These are phyloP conservation scores for Cephus sareptanus DNA, from an alignment of 2,888 invertebrate genomes.

Conservation along the genomic window DNA sequence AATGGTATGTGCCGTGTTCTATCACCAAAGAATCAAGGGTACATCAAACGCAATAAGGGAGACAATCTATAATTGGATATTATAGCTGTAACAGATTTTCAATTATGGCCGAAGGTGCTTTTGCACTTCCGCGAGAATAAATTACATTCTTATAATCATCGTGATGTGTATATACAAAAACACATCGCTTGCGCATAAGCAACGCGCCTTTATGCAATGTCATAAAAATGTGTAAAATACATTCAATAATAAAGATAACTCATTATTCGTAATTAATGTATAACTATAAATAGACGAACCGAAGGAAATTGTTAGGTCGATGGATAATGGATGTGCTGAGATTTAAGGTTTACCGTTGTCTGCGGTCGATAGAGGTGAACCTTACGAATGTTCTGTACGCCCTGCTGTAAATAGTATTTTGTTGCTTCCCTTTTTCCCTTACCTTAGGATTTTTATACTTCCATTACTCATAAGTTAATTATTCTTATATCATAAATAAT, in stretches of 20 bases:
- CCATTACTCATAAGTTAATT: conserved; percentile 43
- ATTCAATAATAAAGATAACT: not conserved
- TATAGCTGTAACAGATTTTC: not conserved
- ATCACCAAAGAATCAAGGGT: too few species aligned
- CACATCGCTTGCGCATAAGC: not conserved
- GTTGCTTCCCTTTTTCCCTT: conserved; percentile 25
- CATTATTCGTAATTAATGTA: not conserved
- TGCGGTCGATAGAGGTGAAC: not conserved
- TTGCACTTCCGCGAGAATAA: not conserved
- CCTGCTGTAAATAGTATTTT: conserved; percentile 45
- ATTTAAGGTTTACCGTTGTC: not conserved
- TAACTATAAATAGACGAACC: not conserved
- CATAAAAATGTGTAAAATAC: not conserved
- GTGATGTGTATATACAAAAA: not conserved
- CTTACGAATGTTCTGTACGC: conserved; percentile 12
- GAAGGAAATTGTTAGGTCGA: too few species aligned
- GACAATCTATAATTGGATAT: not conserved
- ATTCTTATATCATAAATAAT: conserved; percentile 44
- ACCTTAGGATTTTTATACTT: conserved; percentile 46
- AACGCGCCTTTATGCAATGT: not conserved
- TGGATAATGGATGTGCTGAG: not conserved
- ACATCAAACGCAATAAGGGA: not conserved
- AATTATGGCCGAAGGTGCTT: not conserved
- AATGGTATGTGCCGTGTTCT: too few species aligned
- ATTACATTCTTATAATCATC: not conserved